Percentiles rank a stretch among this genome's conserved stretches.
These are phyloP conservation scores for Dryomyza anilis DNA, from an alignment of 2,888 invertebrate species.

Conservation along the genomic window DNA sequence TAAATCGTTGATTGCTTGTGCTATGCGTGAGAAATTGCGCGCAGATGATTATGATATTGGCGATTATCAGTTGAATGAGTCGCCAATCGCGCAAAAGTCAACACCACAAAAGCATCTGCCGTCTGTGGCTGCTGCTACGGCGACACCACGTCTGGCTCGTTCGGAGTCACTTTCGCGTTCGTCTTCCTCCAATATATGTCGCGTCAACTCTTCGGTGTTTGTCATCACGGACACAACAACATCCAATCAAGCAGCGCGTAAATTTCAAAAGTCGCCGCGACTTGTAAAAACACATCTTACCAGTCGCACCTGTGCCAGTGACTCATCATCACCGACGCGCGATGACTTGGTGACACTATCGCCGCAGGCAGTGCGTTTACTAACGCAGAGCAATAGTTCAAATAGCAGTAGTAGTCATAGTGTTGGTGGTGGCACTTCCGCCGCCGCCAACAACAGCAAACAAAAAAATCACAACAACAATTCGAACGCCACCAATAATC, in stretches of 20 bases:
- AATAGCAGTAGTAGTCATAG: slow-evolving; percentile 28
- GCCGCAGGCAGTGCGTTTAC: background rate
- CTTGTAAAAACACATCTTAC: slow-evolving; percentile 26
- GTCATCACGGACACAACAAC: slow-evolving; percentile 42
- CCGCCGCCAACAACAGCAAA: slow-evolving; percentile 2
- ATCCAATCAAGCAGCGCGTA: slow-evolving; percentile 34
- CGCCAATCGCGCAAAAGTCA: slow-evolving; percentile 37
- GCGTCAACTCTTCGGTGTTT: slow-evolving; percentile 32
- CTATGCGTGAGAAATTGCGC: slow-evolving; percentile 50
- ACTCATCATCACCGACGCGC: slow-evolving; percentile 4
- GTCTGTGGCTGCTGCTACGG: background rate
- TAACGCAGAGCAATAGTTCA: slow-evolving; percentile 16
- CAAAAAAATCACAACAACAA: slow-evolving; percentile 29
- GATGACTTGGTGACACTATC: background rate
- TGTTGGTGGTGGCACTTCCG: background rate
- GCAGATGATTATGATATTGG: slow-evolving; percentile 52
- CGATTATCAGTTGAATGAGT: slow-evolving; percentile 40
- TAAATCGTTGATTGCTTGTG: slow-evolving; percentile 43
- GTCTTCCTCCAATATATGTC: slow-evolving; percentile 19
- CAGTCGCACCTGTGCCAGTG: slow-evolving; percentile 13
- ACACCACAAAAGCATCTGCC: slow-evolving; percentile 36
- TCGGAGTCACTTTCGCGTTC: slow-evolving; percentile 2
- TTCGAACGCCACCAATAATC: slow-evolving; percentile 29
- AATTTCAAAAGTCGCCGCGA: slow-evolving; percentile 31
- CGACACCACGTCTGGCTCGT: background rate